Evolutionary conservation across 2,888 invertebrate species (phyloP).

Genomic region (Adineta ricciae): DNA sequence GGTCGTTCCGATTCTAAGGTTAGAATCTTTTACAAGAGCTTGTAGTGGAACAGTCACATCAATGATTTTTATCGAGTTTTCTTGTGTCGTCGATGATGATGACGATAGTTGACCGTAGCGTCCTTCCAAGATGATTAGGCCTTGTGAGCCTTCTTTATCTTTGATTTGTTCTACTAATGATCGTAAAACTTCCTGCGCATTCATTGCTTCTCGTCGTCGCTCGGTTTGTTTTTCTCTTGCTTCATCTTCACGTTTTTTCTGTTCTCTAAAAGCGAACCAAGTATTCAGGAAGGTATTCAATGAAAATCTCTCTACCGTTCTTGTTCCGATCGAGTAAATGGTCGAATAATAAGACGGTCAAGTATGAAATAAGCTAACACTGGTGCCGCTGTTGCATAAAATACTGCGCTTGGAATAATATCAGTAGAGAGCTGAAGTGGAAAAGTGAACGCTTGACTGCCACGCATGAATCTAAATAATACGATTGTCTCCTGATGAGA

Average conservation of each 20-base stretch:
- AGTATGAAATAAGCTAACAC: slow-evolving; percentile 60
- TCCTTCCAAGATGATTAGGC: slow-evolving; percentile 74
- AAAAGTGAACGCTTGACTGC: slow-evolving; percentile 74
- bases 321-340: slow-evolving; percentile 64
- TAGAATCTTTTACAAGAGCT: slow-evolving; percentile 79
- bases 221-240: slow-evolving; percentile 66
- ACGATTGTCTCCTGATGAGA: no score
- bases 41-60: slow-evolving; percentile 93
- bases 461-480: slow-evolving; percentile 66
- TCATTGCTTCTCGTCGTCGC: slow-evolving; percentile 53
- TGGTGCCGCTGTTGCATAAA: slow-evolving; percentile 84
- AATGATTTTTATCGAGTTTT: slow-evolving; percentile 50
- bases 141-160: slow-evolving; percentile 70
- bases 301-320: no score
- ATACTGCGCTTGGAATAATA: slow-evolving; percentile 73
- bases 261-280: slow-evolving; percentile 56
- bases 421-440: slow-evolving; percentile 83
- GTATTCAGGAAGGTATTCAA: no score
- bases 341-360: slow-evolving; percentile 69
- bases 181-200: slow-evolving; percentile 65
- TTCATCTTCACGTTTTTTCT: slow-evolving; percentile 58
- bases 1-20: slow-evolving; percentile 23
- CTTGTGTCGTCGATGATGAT: not conserved
- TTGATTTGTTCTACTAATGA: slow-evolving; percentile 74
- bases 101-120: slow-evolving; percentile 51